Conservation (phyloP, 2,113 vertebrate species). For the Aspiorhynchus laticeps region DNA sequence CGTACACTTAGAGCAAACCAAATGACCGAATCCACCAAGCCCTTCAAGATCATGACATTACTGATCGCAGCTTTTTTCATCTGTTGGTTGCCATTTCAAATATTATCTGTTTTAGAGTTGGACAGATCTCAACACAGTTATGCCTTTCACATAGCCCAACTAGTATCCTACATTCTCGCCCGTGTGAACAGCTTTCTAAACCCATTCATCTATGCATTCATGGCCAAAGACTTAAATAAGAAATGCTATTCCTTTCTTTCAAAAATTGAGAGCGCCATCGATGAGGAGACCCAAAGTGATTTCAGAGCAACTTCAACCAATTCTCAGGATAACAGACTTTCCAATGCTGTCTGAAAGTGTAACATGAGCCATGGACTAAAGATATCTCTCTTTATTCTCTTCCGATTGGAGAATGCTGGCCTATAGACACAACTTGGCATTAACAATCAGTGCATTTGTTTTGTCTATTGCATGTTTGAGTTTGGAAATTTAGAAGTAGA, state of each 20-base stretch:
- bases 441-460: neutral
- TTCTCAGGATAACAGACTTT: constrained; percentile 66
- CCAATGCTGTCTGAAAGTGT: constrained; percentile 66
- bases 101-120: constrained; percentile 79
- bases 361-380: neutral
- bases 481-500: neutral
- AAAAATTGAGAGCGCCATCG: constrained; percentile 77
- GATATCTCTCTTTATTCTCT: neutral
- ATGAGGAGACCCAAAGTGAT: constrained; percentile 70
- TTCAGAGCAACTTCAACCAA: constrained; percentile 69
- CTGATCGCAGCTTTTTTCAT: constrained; percentile 76
- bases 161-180: constrained; percentile 58
- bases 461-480: neutral
- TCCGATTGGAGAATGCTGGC: neutral
- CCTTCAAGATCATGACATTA: constrained; percentile 67
- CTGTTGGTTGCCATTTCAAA: constrained; percentile 85
- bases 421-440: neutral
- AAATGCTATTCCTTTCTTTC: constrained; percentile 70
- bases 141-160: constrained; percentile 36
- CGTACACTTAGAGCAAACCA: constrained; percentile 73
- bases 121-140: neutral
- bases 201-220: constrained; percentile 91
- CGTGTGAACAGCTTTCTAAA: constrained; percentile 86
- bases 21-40: constrained; percentile 77
- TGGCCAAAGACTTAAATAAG: constrained; percentile 90